Percentiles rank a stretch among this genome's conserved stretches.
phyloP scores from a whole-genome alignment of 2,113 vertebrate species.

The Tragelaphus imberbis region DNA sequence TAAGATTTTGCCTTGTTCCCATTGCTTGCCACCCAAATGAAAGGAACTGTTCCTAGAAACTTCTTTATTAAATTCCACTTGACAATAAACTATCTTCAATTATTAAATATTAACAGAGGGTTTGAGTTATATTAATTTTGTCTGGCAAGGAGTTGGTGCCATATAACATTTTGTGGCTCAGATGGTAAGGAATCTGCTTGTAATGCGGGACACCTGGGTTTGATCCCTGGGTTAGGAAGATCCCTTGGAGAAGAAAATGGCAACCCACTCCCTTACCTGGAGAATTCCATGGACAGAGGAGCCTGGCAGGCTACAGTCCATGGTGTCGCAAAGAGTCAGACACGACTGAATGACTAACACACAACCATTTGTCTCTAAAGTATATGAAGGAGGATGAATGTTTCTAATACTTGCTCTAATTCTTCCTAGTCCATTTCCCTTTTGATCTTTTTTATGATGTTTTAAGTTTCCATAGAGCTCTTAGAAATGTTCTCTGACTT shows the following conservation, averaged over 20 bases:
- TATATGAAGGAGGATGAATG: constrained; percentile 26
- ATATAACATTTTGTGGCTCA: background rate
- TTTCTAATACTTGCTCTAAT: constrained; percentile 32
- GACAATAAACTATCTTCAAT: constrained; percentile 47
- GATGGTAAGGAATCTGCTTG: background rate
- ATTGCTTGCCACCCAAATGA: background rate
- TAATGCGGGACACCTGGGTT: background rate
- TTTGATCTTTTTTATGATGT: too few relatives aligned
- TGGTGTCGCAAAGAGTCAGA: background rate
- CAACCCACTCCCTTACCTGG: background rate
- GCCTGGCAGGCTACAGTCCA: background rate
- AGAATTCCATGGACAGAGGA: background rate
- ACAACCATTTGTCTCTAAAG: constrained; percentile 15
- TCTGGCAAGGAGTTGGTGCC: background rate
- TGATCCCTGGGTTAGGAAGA: background rate
- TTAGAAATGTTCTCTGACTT: too few relatives aligned
- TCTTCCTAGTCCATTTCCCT: background rate
- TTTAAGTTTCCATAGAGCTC: too few relatives aligned
- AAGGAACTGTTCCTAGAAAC: background rate
- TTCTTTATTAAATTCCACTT: constrained; percentile 21
- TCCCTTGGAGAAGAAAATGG: background rate
- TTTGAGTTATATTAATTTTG: constrained; percentile 4
- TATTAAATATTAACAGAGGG: constrained; percentile 37
- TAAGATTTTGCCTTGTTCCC: background rate
- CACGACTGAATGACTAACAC: background rate